A percentile compares a stretch with the other conserved stretches of the same genome.
phyloP scores from a whole-genome alignment of 2,113 vertebrate species.

The Cyprinus carpio region DNA sequence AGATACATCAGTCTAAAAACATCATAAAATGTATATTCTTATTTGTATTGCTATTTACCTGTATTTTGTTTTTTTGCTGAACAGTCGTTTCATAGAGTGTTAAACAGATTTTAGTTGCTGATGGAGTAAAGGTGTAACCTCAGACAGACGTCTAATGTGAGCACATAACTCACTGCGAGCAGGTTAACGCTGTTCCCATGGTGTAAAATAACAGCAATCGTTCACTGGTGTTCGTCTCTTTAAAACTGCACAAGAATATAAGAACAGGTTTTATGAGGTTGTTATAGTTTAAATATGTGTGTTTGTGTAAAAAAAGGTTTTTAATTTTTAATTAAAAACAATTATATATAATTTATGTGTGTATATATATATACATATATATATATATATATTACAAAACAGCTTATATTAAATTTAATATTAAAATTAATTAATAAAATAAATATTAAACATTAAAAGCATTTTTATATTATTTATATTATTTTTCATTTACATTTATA shows the following conservation, averaged over 20 bases:
- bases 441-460: too few relatives aligned
- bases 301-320: too few relatives aligned
- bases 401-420: too few relatives aligned
- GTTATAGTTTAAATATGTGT: background rate
- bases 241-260: background rate
- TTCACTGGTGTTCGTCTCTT: background rate
- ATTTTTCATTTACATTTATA: too few relatives aligned
- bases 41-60: background rate
- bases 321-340: too few relatives aligned
- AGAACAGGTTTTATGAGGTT: background rate
- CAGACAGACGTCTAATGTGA: conserved; percentile 55
- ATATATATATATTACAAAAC: too few relatives aligned
- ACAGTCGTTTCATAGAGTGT: background rate
- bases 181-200: conserved; percentile 64
- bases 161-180: conserved; percentile 55
- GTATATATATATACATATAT: too few relatives aligned
- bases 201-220: conserved; percentile 30
- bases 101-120: conserved; percentile 9
- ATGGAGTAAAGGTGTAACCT: conserved; percentile 42
- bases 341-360: too few relatives aligned
- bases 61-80: background rate
- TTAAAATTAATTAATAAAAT: too few relatives aligned
- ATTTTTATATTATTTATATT: too few relatives aligned
- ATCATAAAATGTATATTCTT: background rate
- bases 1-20: background rate